phyloP scores from a whole-genome alignment of 2,113 vertebrate species.

The Upupa epops region DNA sequence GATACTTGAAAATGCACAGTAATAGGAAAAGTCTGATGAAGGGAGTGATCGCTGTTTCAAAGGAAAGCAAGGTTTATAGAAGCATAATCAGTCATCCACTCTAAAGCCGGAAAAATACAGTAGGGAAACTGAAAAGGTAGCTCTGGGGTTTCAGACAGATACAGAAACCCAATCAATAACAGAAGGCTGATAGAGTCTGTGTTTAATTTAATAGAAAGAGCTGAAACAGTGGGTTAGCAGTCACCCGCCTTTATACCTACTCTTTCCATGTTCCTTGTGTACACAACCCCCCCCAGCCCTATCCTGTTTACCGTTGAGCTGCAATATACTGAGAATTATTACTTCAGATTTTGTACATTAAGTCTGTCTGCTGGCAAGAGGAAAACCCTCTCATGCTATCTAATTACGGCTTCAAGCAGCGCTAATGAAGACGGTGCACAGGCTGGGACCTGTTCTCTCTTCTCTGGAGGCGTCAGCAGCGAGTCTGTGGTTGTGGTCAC shows the following conservation, averaged over 20 bases:
- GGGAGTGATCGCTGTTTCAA: constrained; percentile 35
- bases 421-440: constrained; percentile 52
- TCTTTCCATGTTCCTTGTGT: constrained; percentile 7
- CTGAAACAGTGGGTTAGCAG: background rate
- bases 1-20: constrained; percentile 12
- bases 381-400: constrained; percentile 60
- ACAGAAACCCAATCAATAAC: background rate
- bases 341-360: constrained; percentile 43
- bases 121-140: background rate
- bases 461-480: constrained; percentile 59
- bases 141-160: background rate
- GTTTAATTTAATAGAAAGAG: constrained; percentile 33
- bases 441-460: constrained; percentile 61
- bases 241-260: constrained; percentile 4
- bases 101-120: constrained; percentile 46
- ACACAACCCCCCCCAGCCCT: background rate
- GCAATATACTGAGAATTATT: constrained; percentile 44
- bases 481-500: constrained; percentile 64
- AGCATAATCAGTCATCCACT: constrained; percentile 44
- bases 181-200: background rate
- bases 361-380: constrained; percentile 69
- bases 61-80: constrained; percentile 38
- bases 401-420: constrained; percentile 63
- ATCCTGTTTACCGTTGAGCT: constrained; percentile 60
- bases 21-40: constrained; percentile 16